Evolutionary conservation across 2,113 vertebrate species (phyloP).

Genomic region (Microcebus ravelobensis): DNA sequence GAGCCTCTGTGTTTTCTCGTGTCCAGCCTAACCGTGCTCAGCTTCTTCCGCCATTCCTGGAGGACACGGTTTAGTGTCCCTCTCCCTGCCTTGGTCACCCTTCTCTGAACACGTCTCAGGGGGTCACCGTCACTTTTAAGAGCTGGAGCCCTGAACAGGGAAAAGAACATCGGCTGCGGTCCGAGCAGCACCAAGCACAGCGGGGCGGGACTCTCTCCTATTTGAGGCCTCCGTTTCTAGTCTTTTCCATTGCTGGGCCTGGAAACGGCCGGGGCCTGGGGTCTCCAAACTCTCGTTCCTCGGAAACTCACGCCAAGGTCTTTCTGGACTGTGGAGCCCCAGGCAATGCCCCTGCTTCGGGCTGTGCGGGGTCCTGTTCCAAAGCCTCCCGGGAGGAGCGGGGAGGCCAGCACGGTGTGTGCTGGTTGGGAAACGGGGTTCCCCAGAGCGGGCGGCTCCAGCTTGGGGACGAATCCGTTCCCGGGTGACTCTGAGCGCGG

Average conservation of each 20-base stretch:
- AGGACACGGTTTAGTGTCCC: background rate
- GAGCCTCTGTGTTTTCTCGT: background rate
- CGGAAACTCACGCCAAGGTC: background rate
- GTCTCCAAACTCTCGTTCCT: background rate
- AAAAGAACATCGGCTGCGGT: background rate
- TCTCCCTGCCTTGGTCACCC: background rate
- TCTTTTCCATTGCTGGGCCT: background rate
- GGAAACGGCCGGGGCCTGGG: background rate
- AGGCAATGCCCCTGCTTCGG: background rate
- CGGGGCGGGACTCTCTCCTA: background rate
- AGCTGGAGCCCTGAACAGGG: background rate
- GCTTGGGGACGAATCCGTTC: background rate
- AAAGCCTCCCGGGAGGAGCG: background rate
- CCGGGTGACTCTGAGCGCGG: background rate
- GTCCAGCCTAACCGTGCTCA: background rate
- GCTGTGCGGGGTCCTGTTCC: background rate
- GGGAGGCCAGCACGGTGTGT: accelerated
- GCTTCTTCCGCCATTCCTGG: background rate
- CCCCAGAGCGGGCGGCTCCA: background rate
- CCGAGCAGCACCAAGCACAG: too few species aligned
- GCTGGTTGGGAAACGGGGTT: background rate
- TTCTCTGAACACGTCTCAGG: background rate
- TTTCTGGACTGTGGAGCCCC: background rate
- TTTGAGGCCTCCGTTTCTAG: background rate
- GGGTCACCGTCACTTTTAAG: background rate